Evolutionary conservation across 2,797 vertebrate species (phyloP).

Genomic region (Pampus argenteus): DNA sequence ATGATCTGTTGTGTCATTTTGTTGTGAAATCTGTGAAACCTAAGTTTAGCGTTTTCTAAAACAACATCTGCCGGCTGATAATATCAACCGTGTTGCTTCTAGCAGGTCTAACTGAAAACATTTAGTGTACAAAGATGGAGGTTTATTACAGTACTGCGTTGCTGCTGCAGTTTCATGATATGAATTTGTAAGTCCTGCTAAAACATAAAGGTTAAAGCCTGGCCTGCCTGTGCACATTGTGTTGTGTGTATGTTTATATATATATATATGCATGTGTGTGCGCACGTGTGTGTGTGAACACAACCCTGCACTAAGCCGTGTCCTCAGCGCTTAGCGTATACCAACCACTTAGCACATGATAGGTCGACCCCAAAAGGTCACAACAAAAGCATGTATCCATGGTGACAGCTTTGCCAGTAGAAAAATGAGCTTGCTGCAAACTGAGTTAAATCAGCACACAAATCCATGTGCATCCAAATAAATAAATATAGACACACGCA

Average conservation of each 20-base stretch:
- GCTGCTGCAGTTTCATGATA: constrained; percentile 10
- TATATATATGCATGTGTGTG: not conserved
- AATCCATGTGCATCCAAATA: constrained; percentile 16
- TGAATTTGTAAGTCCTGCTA: constrained; percentile 19
- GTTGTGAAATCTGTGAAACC: constrained; percentile 10
- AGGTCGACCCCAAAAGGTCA: constrained; percentile 77
- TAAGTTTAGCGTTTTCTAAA: constrained; percentile 1
- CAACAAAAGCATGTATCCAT: constrained; percentile 65
- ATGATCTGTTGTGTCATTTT: not conserved
- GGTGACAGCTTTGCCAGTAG: constrained; percentile 65
- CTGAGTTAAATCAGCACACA: constrained; percentile 45
- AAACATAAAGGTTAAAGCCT: constrained; percentile 1
- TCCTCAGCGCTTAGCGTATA: constrained; percentile 56
- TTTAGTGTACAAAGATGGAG: not conserved
- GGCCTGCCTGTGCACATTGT: constrained; percentile 26
- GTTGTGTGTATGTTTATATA: not conserved
- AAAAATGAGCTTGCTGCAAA: constrained; percentile 58
- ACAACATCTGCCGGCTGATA: constrained; percentile 7
- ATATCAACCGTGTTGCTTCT: not conserved
- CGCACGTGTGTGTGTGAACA: constrained; percentile 43
- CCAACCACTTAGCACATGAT: constrained; percentile 70
- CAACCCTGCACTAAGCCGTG: constrained; percentile 62
- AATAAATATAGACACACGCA: constrained; percentile 15
- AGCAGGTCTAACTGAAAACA: not conserved
- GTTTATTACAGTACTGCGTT: not conserved